Percentiles rank a stretch among this genome's conserved stretches.
phyloP scores from a whole-genome alignment of 2,113 vertebrate genomes.

The Malaclemys terrapin region DNA sequence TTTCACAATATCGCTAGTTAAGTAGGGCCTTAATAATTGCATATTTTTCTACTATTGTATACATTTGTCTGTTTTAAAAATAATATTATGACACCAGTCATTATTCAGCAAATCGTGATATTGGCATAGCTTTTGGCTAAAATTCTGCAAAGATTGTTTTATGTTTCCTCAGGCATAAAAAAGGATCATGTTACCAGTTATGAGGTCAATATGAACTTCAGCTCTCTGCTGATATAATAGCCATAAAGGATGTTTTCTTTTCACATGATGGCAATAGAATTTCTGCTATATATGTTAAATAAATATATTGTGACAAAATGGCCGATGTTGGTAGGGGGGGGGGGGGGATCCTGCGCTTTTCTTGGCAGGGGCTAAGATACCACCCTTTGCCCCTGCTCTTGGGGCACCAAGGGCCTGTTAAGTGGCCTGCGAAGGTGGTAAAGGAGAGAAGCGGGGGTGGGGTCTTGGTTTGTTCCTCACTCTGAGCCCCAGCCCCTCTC shows the following conservation, averaged over 20 bases:
- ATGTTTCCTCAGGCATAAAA: background rate
- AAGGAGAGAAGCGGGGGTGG: too few species aligned
- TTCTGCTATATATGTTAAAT: background rate
- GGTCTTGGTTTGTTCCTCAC: too few species aligned
- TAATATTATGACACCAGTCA: accelerated
- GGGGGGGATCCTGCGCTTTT: too few species aligned
- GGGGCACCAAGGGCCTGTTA: too few species aligned
- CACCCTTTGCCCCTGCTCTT: too few species aligned
- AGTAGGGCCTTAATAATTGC: too few species aligned
- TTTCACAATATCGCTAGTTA: too few species aligned
- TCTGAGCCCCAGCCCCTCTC: too few species aligned
- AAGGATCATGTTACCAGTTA: background rate
- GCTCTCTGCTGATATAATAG: background rate
- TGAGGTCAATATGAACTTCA: background rate
- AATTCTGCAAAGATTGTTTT: background rate
- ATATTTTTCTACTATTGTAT: background rate
- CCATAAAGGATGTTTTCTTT: background rate
- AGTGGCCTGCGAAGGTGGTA: too few species aligned
- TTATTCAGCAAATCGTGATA: background rate
- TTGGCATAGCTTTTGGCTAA: accelerated
- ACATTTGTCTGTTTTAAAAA: background rate
- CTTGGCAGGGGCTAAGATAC: too few species aligned
- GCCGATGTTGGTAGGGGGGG: background rate
- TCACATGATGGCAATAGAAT: background rate
- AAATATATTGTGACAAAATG: background rate